These are phyloP conservation scores for Phrixothrix hirtus DNA, from an alignment of 2,888 invertebrate species.

Conservation along the genomic window DNA sequence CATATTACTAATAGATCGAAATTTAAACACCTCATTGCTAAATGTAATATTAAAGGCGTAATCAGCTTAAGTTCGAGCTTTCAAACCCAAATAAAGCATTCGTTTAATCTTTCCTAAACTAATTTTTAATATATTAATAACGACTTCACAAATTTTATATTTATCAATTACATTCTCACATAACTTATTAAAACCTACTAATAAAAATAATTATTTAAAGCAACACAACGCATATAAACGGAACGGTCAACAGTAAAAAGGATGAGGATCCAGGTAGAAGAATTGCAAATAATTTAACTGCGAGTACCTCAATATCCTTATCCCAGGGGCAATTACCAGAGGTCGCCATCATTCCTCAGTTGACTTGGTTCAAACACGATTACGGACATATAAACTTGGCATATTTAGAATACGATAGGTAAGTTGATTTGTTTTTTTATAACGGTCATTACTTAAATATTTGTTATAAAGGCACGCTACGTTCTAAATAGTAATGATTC, in stretches of 20 bases:
- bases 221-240: constrained; percentile 6
- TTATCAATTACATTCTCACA: too few species aligned
- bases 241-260: neutral
- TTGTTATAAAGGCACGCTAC: neutral
- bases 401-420: constrained; percentile 50
- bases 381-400: constrained; percentile 50
- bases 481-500: neutral
- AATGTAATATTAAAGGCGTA: too few species aligned
- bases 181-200: neutral
- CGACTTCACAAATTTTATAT: too few species aligned
- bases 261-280: neutral
- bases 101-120: too few species aligned
- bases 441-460: neutral
- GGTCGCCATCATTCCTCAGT: constrained; percentile 21
- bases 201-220: neutral
- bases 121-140: too few species aligned
- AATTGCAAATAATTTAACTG: constrained; percentile 25
- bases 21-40: too few species aligned
- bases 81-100: too few species aligned
- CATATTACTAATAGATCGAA: too few species aligned
- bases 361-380: constrained; percentile 42
- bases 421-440: constrained; percentile 22
- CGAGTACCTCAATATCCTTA: constrained; percentile 32
- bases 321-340: constrained; percentile 18
- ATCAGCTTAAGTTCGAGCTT: too few species aligned